These are phyloP conservation scores for Xiphydria camelus DNA, from an alignment of 2,888 invertebrate species.

Conservation along the genomic window DNA sequence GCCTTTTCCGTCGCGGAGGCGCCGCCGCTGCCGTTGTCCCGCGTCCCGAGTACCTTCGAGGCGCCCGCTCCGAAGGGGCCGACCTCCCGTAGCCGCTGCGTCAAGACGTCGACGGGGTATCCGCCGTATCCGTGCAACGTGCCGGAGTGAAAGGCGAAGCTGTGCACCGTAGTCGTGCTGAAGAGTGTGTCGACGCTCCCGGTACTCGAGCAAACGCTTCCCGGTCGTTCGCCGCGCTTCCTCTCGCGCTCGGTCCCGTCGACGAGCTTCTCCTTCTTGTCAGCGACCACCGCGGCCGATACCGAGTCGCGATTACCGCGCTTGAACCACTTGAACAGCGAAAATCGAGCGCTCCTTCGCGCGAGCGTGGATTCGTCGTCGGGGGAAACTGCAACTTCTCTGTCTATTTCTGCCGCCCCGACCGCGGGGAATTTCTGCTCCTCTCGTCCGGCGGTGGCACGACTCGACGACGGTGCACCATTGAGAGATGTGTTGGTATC, in stretches of 20 bases:
- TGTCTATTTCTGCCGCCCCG: constrained; percentile 21
- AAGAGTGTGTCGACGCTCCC: constrained; percentile 70
- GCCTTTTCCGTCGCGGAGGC: constrained; percentile 1
- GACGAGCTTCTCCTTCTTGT: constrained; percentile 28
- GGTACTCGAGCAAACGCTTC: constrained; percentile 58
- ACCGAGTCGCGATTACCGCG: constrained; percentile 55
- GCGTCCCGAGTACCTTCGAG: constrained; percentile 32
- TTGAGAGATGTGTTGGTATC: constrained; percentile 35
- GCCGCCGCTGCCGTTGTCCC: too few species aligned
- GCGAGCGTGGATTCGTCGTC: constrained; percentile 16
- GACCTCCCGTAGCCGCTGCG: constrained; percentile 22
- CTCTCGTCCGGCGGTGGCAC: constrained; percentile 19
- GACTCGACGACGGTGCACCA: too few species aligned
- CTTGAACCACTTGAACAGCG: constrained; percentile 76
- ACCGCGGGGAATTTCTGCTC: constrained; percentile 13
- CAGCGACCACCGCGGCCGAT: constrained; percentile 22
- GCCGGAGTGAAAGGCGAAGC: constrained; percentile 70
- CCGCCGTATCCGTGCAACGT: constrained; percentile 52
- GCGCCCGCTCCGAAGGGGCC: constrained; percentile 49
- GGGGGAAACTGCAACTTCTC: constrained; percentile 17
- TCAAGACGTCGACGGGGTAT: constrained; percentile 28
- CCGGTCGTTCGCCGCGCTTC: constrained; percentile 18
- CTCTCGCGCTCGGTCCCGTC: constrained; percentile 27
- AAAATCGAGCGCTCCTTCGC: constrained; percentile 55
- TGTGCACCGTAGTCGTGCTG: constrained; percentile 73